These are phyloP conservation scores for Moxostoma hubbsi DNA, from an alignment of 2,797 vertebrate species.

Conservation along the genomic window DNA sequence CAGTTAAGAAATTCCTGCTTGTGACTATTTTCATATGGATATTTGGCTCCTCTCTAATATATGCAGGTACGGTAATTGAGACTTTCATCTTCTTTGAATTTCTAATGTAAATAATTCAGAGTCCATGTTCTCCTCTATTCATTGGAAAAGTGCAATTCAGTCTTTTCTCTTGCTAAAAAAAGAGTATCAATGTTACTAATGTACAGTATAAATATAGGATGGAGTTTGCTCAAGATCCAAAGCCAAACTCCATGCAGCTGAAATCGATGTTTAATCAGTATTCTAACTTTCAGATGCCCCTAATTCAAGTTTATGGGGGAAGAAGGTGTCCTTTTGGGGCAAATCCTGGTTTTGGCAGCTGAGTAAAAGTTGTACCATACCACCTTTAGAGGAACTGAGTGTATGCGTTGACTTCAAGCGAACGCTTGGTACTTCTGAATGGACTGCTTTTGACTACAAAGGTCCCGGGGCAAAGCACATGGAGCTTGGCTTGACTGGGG, in stretches of 20 bases:
- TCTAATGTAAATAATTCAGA: neutral
- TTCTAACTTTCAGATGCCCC: slow-evolving; percentile 52
- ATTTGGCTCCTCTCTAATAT: slow-evolving; percentile 54
- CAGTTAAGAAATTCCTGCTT: slow-evolving; percentile 44
- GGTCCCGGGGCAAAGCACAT: slow-evolving; percentile 23
- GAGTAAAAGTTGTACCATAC: slow-evolving; percentile 57
- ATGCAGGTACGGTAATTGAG: slow-evolving; percentile 65
- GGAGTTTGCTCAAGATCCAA: neutral
- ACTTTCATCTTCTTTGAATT: neutral
- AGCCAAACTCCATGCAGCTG: neutral
- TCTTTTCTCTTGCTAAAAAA: too few species aligned
- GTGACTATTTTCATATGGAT: slow-evolving; percentile 55
- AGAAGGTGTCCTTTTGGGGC: slow-evolving; percentile 60
- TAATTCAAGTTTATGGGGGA: slow-evolving; percentile 72
- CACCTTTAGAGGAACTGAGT: slow-evolving; percentile 70
- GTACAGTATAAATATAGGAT: neutral
- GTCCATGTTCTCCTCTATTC: too few species aligned
- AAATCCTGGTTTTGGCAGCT: slow-evolving; percentile 69
- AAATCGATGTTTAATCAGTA: neutral
- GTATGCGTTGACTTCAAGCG: slow-evolving; percentile 68
- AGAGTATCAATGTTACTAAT: neutral
- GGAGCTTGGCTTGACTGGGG: slow-evolving; percentile 75
- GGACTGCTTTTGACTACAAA: slow-evolving; percentile 80
- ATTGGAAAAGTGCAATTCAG: too few species aligned
- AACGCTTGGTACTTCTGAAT: slow-evolving; percentile 13